Evolutionary conservation across 1,140 invertebrate genomes (phyloP), one percentile per base, ranked within the genome.

Genomic region (Zaprionus camerounensis): DNA sequence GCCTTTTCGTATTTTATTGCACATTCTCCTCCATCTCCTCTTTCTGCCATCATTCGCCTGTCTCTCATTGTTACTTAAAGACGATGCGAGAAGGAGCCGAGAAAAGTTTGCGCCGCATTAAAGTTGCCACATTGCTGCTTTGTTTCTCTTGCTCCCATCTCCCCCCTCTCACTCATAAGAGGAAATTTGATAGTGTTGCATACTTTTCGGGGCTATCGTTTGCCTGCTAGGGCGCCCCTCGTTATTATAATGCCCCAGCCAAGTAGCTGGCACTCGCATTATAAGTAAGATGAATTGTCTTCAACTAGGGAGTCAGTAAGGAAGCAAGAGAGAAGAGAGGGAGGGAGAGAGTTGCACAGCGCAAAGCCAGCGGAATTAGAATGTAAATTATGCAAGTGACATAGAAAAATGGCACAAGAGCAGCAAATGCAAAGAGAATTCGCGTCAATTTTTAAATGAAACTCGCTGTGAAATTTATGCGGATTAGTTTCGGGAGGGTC

Each of bases 241-340:
- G 55, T 68, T 73, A 72, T 78, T 57, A 85, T 85, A 85, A 86
- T 87, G 84, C 76, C 41, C 58, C 80, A 63, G 79, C 82, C 62
- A 79, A 82, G 77, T 80, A 79, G 80, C 67, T 72, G 55, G 64
- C 34, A 20, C 59, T 80, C 70, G 71, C 75, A 70, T 77, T 88
- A 84, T 88, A 88, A 88, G 84, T 84, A 88, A 88, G 84, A 88
- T 84, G 85, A 84, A 88, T 87, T 84, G 84, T 88, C 68, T 67
- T 64, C 24, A 51, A 68, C 76, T 57, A 55, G 46, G 46, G 22
- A 51, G 22, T 59, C 2, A 51, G 46, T 9, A 20, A 51, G 46
- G 15, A 5, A 11, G 20, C 2, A 13, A 2, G 4, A 9, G 12
- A 34, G 3, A 5, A 13, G 57, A 41, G 20, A 36, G 34, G 7